Evolutionary conservation across 2,797 vertebrate species (phyloP).

Genomic region (Rhadinocentrus ornatus): DNA sequence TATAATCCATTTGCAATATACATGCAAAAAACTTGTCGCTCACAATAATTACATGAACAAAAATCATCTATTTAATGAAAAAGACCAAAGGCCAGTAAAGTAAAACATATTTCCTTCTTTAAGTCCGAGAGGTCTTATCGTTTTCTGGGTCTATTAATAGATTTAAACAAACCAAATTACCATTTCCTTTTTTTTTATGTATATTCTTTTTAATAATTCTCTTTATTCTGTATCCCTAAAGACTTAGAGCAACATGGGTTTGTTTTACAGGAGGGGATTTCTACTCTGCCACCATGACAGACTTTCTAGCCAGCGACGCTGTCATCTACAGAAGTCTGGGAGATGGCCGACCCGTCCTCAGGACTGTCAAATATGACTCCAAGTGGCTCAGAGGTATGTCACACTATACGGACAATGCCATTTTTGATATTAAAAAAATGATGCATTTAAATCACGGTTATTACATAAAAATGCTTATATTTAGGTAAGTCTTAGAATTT

Average conservation of each 20-base stretch:
- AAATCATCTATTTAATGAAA: not conserved
- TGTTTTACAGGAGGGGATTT: conserved; percentile 88
- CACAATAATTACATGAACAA: not conserved
- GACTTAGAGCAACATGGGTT: not conserved
- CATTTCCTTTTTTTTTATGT: not conserved
- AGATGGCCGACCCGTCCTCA: conserved; percentile 89
- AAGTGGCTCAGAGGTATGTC: conserved; percentile 93
- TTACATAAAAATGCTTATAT: not conserved
- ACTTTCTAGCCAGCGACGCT: conserved; percentile 95
- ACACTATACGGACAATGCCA: not conserved
- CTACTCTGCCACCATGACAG: conserved; percentile 96
- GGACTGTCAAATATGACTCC: conserved; percentile 98
- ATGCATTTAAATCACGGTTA: not conserved
- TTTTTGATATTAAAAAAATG: not conserved
- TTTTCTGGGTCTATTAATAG: not conserved
- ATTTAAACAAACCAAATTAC: not conserved
- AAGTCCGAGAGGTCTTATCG: not conserved
- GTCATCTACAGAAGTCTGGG: conserved; percentile 96
- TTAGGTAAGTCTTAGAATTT: not conserved
- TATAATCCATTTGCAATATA: too few relatives aligned
- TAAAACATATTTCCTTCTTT: not conserved
- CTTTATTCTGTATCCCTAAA: not conserved
- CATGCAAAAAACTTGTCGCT: not conserved
- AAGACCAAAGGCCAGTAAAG: not conserved
- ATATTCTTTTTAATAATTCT: not conserved